Evolutionary conservation across 2,888 invertebrate genomes (phyloP), one percentile per base, ranked within the genome.

Genomic region (Tromatobia lineatoria): DNA sequence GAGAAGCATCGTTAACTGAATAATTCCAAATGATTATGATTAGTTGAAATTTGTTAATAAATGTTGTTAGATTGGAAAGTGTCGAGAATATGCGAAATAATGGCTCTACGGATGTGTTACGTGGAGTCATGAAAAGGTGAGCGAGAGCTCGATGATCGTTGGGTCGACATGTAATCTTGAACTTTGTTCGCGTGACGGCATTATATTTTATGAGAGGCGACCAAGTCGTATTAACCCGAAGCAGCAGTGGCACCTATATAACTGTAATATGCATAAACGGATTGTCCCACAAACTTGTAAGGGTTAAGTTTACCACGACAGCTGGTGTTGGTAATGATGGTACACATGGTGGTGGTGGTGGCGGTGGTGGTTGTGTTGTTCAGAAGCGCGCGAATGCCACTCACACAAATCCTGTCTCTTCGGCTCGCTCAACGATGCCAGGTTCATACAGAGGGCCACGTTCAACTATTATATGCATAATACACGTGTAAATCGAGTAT

Each of bases 211-310:
- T 89, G 90, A 91, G 90, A 90, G 88, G 88, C 90, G 81, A 79
- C 76, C 92, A 93, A 93, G 93, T 93, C 92, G 87, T 92, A 93
- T 90, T 61, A 91, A 90, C 88, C 90, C 87, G 87, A 86, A 89
- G 88, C 87, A 80, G 83, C 81, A 84, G 84, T 84, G 84, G 79
- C 90, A 90, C 88, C 89, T 88, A 90, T 90, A 80, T 88, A 89
- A 82, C 89, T 86, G 90, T 93, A 93, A 93, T 93, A 93, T 92
- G 91, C 92, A 93, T 93, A 93, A 93, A 93, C 87, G 93, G 93
- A 93, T 93, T 93, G 93, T 93, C 93, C 93, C 92, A 93, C 92
- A 91, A 93, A 93, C 93, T 93, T 93, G 92, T 92, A 92, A 92
- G 93, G 92, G 91, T 93, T 93, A 93, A 93, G 92, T 93, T 93